phyloP scores from a whole-genome alignment of 1,140 invertebrate genomes.

The Cydia strobilella region DNA sequence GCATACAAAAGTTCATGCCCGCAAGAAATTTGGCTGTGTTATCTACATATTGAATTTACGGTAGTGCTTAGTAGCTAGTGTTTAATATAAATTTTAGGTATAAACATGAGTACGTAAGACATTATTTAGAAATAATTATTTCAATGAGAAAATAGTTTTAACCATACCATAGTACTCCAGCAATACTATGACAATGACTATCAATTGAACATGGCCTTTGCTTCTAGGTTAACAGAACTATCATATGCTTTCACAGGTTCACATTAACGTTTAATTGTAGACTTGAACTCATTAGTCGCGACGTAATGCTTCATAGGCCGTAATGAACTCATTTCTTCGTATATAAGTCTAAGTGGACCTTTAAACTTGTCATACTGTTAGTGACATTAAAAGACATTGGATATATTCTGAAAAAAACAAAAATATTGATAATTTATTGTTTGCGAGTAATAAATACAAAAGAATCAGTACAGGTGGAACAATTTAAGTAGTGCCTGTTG shows the following conservation, averaged over 20 bases:
- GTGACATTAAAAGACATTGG: slow-evolving; percentile 18
- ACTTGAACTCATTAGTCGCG: slow-evolving; percentile 36
- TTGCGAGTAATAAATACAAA: too few species aligned
- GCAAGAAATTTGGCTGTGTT: too few species aligned
- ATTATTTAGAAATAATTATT: too few species aligned
- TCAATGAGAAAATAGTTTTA: too few species aligned
- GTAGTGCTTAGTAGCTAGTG: too few species aligned
- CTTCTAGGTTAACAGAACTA: not conserved
- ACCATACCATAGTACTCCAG: not conserved
- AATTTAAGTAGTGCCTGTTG: too few species aligned
- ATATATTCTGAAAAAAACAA: not conserved
- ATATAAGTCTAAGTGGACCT: slow-evolving; percentile 42
- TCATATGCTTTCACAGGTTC: slow-evolving; percentile 23
- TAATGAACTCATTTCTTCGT: slow-evolving; percentile 47
- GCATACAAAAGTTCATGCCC: too few species aligned
- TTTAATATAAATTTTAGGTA: too few species aligned
- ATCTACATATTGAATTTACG: too few species aligned
- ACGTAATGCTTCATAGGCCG: slow-evolving; percentile 43
- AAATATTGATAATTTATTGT: not conserved
- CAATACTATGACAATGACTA: not conserved
- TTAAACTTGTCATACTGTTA: slow-evolving; percentile 9
- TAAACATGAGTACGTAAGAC: too few species aligned
- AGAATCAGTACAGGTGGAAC: too few species aligned
- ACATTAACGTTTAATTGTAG: slow-evolving; percentile 9
- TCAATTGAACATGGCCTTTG: not conserved